Conservation (phyloP, 2,797 vertebrate species). For the Sebastes wilsoni region DNA sequence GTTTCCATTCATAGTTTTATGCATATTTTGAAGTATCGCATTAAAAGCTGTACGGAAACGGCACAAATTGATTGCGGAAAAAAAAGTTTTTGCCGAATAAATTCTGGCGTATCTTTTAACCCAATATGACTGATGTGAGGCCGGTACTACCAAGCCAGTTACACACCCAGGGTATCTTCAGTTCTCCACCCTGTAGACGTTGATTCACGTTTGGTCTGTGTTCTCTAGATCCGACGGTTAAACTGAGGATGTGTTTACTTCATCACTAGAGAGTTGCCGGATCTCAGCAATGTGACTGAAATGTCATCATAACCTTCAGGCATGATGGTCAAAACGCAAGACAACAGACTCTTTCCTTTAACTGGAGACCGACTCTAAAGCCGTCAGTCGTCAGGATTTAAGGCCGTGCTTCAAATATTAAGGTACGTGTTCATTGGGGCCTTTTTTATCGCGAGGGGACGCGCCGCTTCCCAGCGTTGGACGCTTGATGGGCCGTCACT, state of each 20-base stretch:
- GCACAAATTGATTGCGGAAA: background rate
- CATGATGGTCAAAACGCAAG: background rate
- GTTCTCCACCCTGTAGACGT: too few species aligned
- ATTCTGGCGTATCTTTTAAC: background rate
- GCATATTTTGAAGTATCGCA: background rate
- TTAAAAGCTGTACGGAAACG: background rate
- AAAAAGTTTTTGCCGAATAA: background rate
- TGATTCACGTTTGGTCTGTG: background rate
- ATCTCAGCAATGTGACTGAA: background rate
- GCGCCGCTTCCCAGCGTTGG: rapidly evolving
- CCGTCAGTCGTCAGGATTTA: background rate
- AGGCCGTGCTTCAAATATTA: background rate
- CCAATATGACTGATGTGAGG: background rate
- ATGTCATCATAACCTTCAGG: background rate
- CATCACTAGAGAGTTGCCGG: background rate
- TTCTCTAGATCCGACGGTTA: background rate
- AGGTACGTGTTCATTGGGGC: too few species aligned
- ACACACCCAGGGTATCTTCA: too few species aligned
- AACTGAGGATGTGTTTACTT: background rate
- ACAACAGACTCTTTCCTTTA: background rate
- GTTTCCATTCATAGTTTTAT: background rate
- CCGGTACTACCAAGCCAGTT: too few species aligned
- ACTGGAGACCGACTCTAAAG: background rate
- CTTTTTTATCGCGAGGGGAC: too few species aligned
- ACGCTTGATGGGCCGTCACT: too few species aligned